A percentile compares a stretch with the other conserved stretches of the same genome.
phyloP scores from a whole-genome alignment of 1,140 invertebrate genomes.

The Diabrotica undecimpunctata region DNA sequence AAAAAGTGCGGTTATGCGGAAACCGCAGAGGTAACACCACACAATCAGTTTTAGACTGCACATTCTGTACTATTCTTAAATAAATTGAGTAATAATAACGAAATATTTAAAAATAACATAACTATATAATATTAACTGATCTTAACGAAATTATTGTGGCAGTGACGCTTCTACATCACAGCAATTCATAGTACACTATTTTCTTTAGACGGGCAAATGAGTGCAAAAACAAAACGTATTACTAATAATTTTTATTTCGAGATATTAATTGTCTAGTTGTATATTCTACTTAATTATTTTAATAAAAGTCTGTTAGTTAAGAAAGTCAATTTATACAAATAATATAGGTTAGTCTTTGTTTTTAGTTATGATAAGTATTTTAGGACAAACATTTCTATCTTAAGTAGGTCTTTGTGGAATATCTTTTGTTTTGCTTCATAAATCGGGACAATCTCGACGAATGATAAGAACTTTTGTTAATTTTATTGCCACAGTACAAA shows the following conservation, averaged over 20 bases:
- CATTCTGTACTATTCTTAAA: conserved; percentile 47
- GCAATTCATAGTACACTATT: neutral
- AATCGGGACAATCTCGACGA: too few species aligned
- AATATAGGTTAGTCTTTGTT: too few species aligned
- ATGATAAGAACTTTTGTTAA: too few species aligned
- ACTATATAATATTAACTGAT: neutral
- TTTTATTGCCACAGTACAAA: too few species aligned
- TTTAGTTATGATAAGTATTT: too few species aligned
- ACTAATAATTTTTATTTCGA: conserved; percentile 13
- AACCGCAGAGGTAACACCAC: conserved; percentile 42
- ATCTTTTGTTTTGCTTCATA: too few species aligned
- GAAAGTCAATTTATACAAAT: too few species aligned
- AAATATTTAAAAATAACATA: conserved; percentile 3
- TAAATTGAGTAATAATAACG: conserved; percentile 29
- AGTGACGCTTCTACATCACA: neutral
- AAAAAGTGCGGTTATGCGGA: conserved; percentile 15
- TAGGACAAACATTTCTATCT: too few species aligned
- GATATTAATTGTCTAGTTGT: neutral
- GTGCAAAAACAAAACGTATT: conserved; percentile 21
- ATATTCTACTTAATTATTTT: conserved; percentile 40
- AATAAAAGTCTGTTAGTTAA: conserved; percentile 29
- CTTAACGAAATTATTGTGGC: neutral
- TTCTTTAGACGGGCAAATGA: neutral
- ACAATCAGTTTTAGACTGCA: conserved; percentile 50
- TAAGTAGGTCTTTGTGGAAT: too few species aligned